A percentile compares a stretch with the other conserved stretches of the same genome.
phyloP scores from a whole-genome alignment of 2,888 invertebrate genomes.

The Desoria tigrina region DNA sequence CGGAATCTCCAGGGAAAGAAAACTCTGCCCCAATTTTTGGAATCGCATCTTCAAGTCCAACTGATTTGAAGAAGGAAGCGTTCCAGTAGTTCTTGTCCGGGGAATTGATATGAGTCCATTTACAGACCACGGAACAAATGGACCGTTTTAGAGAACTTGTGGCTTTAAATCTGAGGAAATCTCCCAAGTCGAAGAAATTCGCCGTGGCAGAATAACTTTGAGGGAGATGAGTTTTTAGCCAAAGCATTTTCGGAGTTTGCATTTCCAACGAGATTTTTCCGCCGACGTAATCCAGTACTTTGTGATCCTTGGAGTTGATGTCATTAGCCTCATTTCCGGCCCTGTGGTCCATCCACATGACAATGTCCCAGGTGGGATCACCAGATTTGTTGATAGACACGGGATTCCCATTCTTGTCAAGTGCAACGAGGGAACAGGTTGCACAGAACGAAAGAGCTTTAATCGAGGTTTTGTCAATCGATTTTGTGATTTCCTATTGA shows the following conservation, averaged over 20 bases:
- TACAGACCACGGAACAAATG: constrained; percentile 87
- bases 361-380: constrained; percentile 73
- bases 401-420: constrained; percentile 71
- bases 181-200: constrained; percentile 86
- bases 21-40: constrained; percentile 55
- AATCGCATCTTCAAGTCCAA: constrained; percentile 70
- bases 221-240: constrained; percentile 77
- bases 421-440: constrained; percentile 85
- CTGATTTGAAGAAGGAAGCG: constrained; percentile 67
- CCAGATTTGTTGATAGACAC: constrained; percentile 66
- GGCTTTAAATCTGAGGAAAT: constrained; percentile 90
- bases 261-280: constrained; percentile 94
- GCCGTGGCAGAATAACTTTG: constrained; percentile 65
- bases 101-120: constrained; percentile 84
- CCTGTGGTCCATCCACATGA: constrained; percentile 92
- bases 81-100: constrained; percentile 70
- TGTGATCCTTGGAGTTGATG: constrained; percentile 76
- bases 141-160: constrained; percentile 68
- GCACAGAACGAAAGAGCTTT: constrained; percentile 93
- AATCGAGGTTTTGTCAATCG: constrained; percentile 61
- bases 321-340: constrained; percentile 75
- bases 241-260: constrained; percentile 90
- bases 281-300: constrained; percentile 80
- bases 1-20: constrained; percentile 45
- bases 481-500: constrained; percentile 64